Base-by-base conservation (phyloP, 2,113 vertebrate genomes). In the Jaculus jaculus region DNA sequence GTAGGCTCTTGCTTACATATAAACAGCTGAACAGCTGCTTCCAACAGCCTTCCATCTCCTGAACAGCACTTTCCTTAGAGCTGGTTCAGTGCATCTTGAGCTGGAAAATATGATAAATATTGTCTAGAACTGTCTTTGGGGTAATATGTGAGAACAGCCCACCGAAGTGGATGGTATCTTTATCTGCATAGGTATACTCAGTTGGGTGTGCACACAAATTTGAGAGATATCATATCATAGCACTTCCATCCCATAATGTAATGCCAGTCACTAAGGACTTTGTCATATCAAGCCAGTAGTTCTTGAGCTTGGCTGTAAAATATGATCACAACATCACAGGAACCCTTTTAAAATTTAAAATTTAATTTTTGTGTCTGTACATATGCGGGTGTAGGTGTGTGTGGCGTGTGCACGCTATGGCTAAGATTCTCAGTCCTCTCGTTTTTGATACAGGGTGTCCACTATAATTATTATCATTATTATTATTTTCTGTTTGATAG, bases 21-120 rank as follows among this genome's bases (percentile, higher is more conserved):
- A 24, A 84, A 24, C 32, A 84, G 66, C 51, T 18, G 69, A 34
- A 72, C 91, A 95, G 74, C 72, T 77, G 34, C 32, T 89, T 71
- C 71, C n/a, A 37, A 65, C 24, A 7, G 39, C 32, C 30, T 61
- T 42, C 26, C 24, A 8, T 54, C 51, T 65, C 75, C 51, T 82
- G 24, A 78, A 13, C 6, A n/a, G 0, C n/a, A 63, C 24, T 83
- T 32, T 73, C 28, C 69, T 63, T 54, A 60, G 51, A 89, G 32
- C 18, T 91, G 18, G 13, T 21, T 12, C 63, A 20, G 21, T 4
- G 17, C 13, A 8, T 32, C 7, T 37, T 10, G 26, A 65, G 16
- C 28, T 89, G 11, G 63, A 72, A 84, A 91, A 21, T 47, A n/a
- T 42, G 51, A 28, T 68, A 28, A 37, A 23, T 18, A 11, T 77